A percentile compares a stretch with the other conserved stretches of the same genome.
Evolutionary conservation across 2,888 invertebrate genomes (phyloP).

Genomic region (Gymnoscelis rufifasciata): DNA sequence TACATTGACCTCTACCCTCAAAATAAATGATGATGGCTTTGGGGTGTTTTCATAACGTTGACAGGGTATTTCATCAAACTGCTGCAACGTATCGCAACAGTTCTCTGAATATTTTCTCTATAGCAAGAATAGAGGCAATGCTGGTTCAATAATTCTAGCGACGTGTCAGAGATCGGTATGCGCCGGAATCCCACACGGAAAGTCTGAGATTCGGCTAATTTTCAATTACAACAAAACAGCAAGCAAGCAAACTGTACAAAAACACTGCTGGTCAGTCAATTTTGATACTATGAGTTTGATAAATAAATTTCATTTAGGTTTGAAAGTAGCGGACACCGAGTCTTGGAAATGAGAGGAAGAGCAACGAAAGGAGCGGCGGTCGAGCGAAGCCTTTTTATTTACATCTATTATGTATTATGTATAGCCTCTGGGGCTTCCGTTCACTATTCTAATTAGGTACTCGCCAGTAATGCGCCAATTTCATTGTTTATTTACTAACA

Average conservation of each 20-base stretch:
- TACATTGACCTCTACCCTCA: neutral
- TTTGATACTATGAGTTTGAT: conserved; percentile 32
- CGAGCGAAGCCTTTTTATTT: conserved; percentile 62
- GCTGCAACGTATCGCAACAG: neutral
- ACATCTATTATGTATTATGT: conserved; percentile 58
- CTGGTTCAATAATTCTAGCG: conserved; percentile 15
- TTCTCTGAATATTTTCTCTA: neutral
- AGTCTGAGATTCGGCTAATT: conserved; percentile 34
- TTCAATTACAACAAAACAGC: conserved; percentile 43
- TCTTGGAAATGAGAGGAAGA: conserved; percentile 53
- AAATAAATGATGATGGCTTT: neutral
- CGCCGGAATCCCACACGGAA: conserved; percentile 29
- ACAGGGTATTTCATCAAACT: too few relatives aligned
- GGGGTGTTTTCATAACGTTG: too few relatives aligned
- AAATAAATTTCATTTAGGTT: conserved; percentile 33
- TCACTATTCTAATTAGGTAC: conserved; percentile 78
- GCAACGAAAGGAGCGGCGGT: conserved; percentile 64
- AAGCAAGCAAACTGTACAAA: conserved; percentile 49
- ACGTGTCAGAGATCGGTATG: conserved; percentile 34
- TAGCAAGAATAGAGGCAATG: neutral
- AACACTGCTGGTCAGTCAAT: conserved; percentile 48
- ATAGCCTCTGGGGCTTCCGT: conserved; percentile 72
- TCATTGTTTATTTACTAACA: conserved; percentile 70
- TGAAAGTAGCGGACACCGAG: conserved; percentile 39
- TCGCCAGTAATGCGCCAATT: conserved; percentile 80